phyloP scores from a whole-genome alignment of 2,113 vertebrate genomes.

The Hydrolagus affinis region DNA sequence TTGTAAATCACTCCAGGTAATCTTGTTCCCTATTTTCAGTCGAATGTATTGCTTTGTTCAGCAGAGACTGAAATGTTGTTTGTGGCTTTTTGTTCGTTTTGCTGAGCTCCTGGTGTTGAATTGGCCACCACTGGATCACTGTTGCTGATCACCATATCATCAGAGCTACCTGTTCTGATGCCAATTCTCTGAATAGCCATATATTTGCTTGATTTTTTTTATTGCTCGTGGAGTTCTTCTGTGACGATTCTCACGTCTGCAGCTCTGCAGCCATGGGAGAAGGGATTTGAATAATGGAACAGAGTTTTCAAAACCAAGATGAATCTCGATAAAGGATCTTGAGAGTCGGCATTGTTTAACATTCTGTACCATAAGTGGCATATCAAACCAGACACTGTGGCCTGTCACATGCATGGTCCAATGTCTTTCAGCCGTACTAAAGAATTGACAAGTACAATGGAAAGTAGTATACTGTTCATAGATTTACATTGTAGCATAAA shows the following conservation, averaged over 20 bases:
- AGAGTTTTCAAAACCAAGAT: background rate
- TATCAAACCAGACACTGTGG: background rate
- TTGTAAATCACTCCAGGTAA: slow-evolving; percentile 1
- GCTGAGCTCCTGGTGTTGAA: slow-evolving; percentile 16
- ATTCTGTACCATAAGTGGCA: background rate
- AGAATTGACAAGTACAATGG: too few relatives aligned
- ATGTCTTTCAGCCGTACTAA: too few relatives aligned
- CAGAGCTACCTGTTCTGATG: slow-evolving; percentile 5
- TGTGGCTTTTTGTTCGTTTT: slow-evolving; percentile 26
- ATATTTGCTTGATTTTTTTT: background rate
- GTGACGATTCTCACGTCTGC: background rate
- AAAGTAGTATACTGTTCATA: too few relatives aligned
- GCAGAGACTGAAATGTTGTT: background rate
- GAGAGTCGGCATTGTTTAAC: background rate
- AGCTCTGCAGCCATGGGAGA: background rate
- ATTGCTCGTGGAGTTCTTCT: background rate
- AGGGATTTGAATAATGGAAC: slow-evolving; percentile 12
- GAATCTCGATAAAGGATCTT: background rate
- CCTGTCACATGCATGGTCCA: background rate
- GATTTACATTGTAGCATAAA: too few relatives aligned
- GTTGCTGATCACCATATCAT: slow-evolving; percentile 7
- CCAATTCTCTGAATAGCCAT: slow-evolving; percentile 12
- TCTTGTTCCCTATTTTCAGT: slow-evolving; percentile 14
- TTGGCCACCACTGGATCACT: slow-evolving; percentile 1
- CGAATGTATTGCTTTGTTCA: background rate